Evolutionary conservation across 2,888 invertebrate species (phyloP), one percentile per base, ranked within the genome.

Genomic region (Polydesmus complanatus): DNA sequence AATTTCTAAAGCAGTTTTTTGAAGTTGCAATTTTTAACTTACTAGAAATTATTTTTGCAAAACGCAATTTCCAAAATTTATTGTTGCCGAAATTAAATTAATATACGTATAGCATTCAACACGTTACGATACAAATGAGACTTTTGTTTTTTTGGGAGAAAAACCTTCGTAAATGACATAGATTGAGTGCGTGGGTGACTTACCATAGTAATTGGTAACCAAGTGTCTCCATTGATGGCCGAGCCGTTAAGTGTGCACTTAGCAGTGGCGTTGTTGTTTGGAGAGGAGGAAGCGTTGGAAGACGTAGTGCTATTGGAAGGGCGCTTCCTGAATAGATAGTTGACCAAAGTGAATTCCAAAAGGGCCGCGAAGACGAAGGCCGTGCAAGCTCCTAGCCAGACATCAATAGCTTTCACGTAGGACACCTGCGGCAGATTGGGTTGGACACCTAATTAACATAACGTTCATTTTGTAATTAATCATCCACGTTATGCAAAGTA

Each of bases 321-420:
- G 60, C 49, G 56, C 66, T 73, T 74, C 54, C 76, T 66, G 73
- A 74, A 76, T 64, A 76, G 70, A 67, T 77, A 77, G 67, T 77
- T 77, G 53, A 75, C 76, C 52, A 76, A 71, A 2, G 77, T 77
- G 67, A 77, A 77, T 65, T 77, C 77, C 53, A 77, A 68, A 18
- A 77, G 69, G n/a, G 77, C 77, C 62, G 74, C 72, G 67, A 77
- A 77, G 14, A 77, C 76, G 66, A 77, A 77, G 19, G 74, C 75
- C 71, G 70, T 65, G 66, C 68, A 67, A 58, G 67, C 67, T 3
- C 69, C 69, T 68, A 70, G 69, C 70, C 70, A 70, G n/a, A 70
- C 69, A 64, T 70, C 70, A 61, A 70, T 68, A 18, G 70, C 70
- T 62, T 70, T 68, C 11, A 69, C 66, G 59, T 68, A 68, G 25